Conservation (phyloP, 2,113 vertebrate genomes). For the Strigops habroptila region DNA sequence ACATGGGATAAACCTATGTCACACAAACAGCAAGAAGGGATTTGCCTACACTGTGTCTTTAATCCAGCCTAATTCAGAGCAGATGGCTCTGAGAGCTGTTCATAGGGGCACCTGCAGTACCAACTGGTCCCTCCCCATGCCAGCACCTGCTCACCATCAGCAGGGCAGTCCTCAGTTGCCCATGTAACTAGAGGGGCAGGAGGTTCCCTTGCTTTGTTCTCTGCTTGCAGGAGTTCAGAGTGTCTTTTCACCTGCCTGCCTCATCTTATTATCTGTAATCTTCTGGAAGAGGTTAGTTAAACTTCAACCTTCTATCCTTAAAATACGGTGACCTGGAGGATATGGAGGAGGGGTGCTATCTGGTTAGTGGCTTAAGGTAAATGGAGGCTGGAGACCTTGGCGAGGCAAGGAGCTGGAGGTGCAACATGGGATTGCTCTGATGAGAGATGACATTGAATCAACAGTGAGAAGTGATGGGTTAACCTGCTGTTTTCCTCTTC, state of each 20-base stretch:
- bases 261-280: slow-evolving; percentile 12
- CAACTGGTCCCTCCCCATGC: fast-evolving
- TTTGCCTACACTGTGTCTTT: not conserved
- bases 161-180: not conserved
- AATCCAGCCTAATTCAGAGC: slow-evolving; percentile 44
- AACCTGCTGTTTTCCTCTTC: not conserved
- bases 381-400: not conserved
- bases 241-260: not conserved
- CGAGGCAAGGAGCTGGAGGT: not conserved
- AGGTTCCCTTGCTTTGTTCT: not conserved
- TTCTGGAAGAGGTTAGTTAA: not conserved
- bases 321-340: not conserved
- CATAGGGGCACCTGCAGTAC: not conserved
- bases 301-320: not conserved
- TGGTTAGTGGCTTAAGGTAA: not conserved
- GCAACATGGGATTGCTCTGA: not conserved
- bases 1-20: not conserved
- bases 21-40: not conserved
- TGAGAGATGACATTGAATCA: not conserved
- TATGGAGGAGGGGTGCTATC: not conserved
- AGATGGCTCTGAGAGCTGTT: not conserved
- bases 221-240: not conserved
- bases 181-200: fast-evolving
- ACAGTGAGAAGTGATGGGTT: not conserved
- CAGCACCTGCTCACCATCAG: fast-evolving